phyloP scores from a whole-genome alignment of 2,113 vertebrate genomes.

The Myotis brandtii region DNA sequence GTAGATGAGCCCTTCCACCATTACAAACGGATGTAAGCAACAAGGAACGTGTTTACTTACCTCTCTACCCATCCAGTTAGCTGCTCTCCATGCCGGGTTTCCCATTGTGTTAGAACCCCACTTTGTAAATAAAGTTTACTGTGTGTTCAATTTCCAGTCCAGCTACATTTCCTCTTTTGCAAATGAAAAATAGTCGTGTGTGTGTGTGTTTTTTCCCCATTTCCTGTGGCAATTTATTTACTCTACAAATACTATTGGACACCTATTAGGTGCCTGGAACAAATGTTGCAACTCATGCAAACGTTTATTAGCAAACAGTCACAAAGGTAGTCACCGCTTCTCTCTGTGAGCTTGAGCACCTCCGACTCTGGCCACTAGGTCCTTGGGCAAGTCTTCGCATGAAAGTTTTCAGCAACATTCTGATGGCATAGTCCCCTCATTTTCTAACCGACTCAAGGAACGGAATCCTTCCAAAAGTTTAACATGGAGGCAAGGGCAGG shows the following conservation, averaged over 20 bases:
- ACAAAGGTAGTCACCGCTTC: background rate
- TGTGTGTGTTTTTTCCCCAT: background rate
- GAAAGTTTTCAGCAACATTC: background rate
- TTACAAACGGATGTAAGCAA: background rate
- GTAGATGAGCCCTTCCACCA: conserved; percentile 12
- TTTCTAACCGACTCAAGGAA: background rate
- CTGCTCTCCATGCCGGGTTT: background rate
- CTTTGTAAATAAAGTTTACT: background rate
- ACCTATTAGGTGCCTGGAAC: background rate
- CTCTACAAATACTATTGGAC: background rate
- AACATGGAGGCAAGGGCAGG: background rate
- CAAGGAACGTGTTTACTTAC: background rate
- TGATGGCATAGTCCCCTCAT: background rate
- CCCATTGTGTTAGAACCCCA: background rate
- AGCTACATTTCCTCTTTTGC: background rate
- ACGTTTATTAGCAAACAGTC: background rate
- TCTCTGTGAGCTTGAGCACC: background rate
- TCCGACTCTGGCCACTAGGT: background rate
- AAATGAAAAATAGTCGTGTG: background rate
- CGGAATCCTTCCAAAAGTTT: background rate
- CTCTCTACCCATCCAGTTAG: background rate
- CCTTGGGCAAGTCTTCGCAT: background rate
- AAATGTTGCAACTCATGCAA: background rate
- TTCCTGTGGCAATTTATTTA: background rate
- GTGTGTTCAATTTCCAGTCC: background rate